These are phyloP conservation scores for Prunella himalayana DNA, from an alignment of 2,113 vertebrate genomes.

Conservation along the genomic window DNA sequence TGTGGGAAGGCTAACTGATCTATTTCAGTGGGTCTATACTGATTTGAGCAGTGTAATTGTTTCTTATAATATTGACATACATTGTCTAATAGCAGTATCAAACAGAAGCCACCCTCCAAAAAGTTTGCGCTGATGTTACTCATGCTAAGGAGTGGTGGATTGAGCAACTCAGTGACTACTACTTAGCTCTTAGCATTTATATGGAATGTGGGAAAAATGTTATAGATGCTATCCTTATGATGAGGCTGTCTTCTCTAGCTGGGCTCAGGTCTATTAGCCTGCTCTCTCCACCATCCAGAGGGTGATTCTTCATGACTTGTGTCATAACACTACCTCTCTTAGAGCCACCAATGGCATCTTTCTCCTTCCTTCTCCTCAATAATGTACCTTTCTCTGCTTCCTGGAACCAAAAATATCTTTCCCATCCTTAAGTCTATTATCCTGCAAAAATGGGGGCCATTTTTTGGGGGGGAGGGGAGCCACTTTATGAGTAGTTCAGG, in stretches of 20 bases:
- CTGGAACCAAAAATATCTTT: background rate
- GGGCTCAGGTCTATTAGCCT: background rate
- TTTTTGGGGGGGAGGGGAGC: fast-evolving
- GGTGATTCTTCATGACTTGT: background rate
- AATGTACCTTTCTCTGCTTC: background rate
- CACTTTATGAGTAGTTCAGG: background rate
- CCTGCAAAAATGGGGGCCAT: background rate
- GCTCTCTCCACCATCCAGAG: background rate
- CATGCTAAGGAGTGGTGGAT: background rate
- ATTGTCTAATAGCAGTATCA: background rate
- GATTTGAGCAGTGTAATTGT: background rate
- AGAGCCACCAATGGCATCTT: background rate
- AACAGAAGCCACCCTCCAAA: background rate
- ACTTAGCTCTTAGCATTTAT: background rate
- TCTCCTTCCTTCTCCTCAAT: no score
- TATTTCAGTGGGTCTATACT: background rate
- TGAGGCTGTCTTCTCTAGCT: background rate
- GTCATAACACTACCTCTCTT: background rate
- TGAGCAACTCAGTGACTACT: background rate
- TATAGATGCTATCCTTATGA: background rate
- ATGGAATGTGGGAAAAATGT: background rate
- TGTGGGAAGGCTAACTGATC: background rate
- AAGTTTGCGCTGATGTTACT: background rate
- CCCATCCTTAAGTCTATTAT: background rate
- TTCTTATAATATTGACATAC: background rate